These are phyloP conservation scores for Aleiodes alternator DNA, from an alignment of 2,888 invertebrate genomes.

Conservation along the genomic window DNA sequence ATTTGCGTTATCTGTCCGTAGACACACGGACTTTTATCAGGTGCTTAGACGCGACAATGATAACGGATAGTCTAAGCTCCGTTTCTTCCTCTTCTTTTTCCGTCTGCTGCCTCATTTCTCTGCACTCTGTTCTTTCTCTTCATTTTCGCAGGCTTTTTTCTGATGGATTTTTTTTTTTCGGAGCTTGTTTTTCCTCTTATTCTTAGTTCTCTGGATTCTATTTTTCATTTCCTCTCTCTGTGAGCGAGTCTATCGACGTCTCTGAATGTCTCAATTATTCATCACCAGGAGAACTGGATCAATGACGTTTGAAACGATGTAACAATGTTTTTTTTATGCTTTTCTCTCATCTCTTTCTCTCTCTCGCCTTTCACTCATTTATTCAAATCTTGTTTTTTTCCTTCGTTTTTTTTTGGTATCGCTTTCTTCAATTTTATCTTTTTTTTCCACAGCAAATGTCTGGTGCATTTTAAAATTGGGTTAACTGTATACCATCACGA, in stretches of 20 bases:
- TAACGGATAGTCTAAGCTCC: constrained; percentile 65
- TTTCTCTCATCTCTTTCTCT: constrained; percentile 41
- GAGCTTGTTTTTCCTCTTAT: constrained; percentile 36
- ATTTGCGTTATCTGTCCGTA: constrained; percentile 72
- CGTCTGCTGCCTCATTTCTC: constrained; percentile 35
- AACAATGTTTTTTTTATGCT: constrained; percentile 31
- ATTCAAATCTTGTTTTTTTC: constrained; percentile 20
- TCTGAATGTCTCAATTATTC: constrained; percentile 39
- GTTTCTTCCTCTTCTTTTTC: constrained; percentile 47
- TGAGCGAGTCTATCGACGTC: constrained; percentile 19
- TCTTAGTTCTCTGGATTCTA: constrained; percentile 31
- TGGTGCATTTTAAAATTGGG: constrained; percentile 57
- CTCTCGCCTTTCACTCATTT: constrained; percentile 40
- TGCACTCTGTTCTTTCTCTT: constrained; percentile 31
- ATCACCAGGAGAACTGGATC: constrained; percentile 32
- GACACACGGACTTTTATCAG: constrained; percentile 73
- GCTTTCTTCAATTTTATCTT: constrained; percentile 1
- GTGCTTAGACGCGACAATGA: constrained; percentile 71
- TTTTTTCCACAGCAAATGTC: constrained; percentile 15
- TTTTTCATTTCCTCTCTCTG: constrained; percentile 13
- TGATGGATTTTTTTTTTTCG: constrained; percentile 28
- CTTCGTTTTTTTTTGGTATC: neutral
- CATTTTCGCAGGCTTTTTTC: constrained; percentile 13
- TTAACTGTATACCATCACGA: constrained; percentile 48
- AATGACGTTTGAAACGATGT: constrained; percentile 36